These are phyloP conservation scores for Polypterus bichir DNA, from an alignment of 2,113 vertebrate genomes.

Conservation along the genomic window DNA sequence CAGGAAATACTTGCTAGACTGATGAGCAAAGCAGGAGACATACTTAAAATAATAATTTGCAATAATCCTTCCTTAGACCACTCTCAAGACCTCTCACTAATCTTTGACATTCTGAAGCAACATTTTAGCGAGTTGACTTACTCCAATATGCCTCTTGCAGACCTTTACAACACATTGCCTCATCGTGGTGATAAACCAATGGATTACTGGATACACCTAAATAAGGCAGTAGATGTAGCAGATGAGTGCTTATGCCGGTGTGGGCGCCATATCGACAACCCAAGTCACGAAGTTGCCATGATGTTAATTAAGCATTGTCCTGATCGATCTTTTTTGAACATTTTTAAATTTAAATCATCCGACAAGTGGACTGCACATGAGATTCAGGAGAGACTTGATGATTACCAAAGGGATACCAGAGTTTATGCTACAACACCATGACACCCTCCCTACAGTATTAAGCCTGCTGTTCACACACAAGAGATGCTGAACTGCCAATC, in stretches of 20 bases:
- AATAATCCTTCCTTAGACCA: no score
- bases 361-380: not conserved
- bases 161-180: not conserved
- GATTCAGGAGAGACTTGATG: not conserved
- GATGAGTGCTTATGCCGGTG: not conserved
- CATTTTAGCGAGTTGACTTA: not conserved
- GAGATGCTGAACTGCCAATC: not conserved
- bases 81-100: not conserved
- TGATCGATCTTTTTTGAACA: not conserved
- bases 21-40: no score
- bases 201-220: not conserved
- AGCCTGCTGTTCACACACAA: not conserved
- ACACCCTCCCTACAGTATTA: no score
- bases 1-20: no score
- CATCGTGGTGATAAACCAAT: not conserved
- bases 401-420: not conserved
- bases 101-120: not conserved
- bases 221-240: not conserved
- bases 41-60: no score
- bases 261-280: not conserved
- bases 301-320: not conserved
- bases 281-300: constrained; percentile 1
- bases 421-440: not conserved
- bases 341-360: not conserved
- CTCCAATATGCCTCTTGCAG: not conserved